A percentile compares a stretch with the other conserved stretches of the same genome.
Conservation (phyloP, 2,797 vertebrate genomes). For the Erpetoichthys calabaricus region DNA sequence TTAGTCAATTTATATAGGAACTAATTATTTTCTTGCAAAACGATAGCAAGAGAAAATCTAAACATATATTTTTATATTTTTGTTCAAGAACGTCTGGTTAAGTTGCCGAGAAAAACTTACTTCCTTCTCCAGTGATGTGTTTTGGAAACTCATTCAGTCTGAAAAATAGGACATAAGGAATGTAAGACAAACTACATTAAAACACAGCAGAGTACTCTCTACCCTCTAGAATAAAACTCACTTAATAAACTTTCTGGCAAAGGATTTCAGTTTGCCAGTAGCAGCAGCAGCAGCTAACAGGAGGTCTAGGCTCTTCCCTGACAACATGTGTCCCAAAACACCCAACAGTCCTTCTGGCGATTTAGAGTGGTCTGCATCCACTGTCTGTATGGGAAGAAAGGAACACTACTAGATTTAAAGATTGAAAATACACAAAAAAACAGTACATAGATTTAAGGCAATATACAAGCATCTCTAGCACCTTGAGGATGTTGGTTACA, state of each 20-base stretch:
- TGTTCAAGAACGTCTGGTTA: too few species aligned
- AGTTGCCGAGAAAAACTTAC: constrained; percentile 49
- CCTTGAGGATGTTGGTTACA: constrained; percentile 96
- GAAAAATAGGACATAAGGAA: constrained; percentile 9
- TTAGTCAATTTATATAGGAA: too few species aligned
- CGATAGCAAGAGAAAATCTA: too few species aligned
- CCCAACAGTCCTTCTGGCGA: constrained; percentile 87
- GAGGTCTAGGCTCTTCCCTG: constrained; percentile 88
- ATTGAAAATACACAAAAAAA: background rate
- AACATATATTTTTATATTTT: too few species aligned
- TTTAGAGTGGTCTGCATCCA: constrained; percentile 94
- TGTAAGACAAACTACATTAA: background rate
- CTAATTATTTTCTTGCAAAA: too few species aligned
- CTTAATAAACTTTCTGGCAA: constrained; percentile 94
- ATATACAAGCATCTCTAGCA: constrained; percentile 18
- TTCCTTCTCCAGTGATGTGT: constrained; percentile 76
- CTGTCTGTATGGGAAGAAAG: constrained; percentile 54
- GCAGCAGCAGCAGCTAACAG: constrained; percentile 85
- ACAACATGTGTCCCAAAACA: constrained; percentile 93
- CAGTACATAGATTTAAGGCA: background rate
- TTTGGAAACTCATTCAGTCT: constrained; percentile 95
- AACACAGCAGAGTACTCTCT: background rate
- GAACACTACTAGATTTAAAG: background rate
- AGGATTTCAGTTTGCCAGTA: constrained; percentile 90
- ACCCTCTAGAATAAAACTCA: constrained; percentile 29